Evolutionary conservation across 2,113 vertebrate species (phyloP).

Genomic region (Callopanchax toddi): DNA sequence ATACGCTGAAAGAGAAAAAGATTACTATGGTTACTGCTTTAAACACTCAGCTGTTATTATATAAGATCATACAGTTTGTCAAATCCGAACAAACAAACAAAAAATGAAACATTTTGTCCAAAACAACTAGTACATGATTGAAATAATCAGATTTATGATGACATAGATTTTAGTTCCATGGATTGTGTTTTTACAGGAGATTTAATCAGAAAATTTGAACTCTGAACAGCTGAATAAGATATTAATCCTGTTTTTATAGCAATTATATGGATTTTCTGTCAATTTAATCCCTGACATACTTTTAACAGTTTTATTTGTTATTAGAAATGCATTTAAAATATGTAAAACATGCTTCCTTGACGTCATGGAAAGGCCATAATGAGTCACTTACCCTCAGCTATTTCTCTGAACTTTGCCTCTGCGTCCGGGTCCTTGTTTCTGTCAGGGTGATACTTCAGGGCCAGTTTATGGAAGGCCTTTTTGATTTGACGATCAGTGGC

Average conservation of each 20-base stretch:
- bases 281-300: too few species aligned
- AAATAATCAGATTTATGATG: too few species aligned
- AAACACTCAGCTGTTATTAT: too few species aligned
- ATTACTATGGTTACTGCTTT: neutral
- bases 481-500: conserved; percentile 95
- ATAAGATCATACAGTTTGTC: too few species aligned
- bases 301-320: too few species aligned
- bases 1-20: conserved; percentile 83
- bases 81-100: too few species aligned
- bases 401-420: conserved; percentile 93
- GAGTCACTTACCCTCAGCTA: conserved; percentile 88
- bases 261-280: neutral
- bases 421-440: conserved; percentile 94
- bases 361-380: neutral
- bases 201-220: neutral
- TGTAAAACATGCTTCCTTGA: neutral
- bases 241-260: neutral
- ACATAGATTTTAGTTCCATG: too few species aligned
- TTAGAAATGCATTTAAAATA: too few species aligned
- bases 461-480: conserved; percentile 95
- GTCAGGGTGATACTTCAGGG: conserved; percentile 96
- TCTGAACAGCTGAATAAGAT: neutral
- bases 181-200: neutral
- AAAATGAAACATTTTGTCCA: too few species aligned
- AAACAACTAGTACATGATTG: too few species aligned